A percentile compares a stretch with the other conserved stretches of the same genome.
These are phyloP conservation scores for Rhabdornis inornatus DNA, from an alignment of 2,113 vertebrate genomes.

Conservation along the genomic window DNA sequence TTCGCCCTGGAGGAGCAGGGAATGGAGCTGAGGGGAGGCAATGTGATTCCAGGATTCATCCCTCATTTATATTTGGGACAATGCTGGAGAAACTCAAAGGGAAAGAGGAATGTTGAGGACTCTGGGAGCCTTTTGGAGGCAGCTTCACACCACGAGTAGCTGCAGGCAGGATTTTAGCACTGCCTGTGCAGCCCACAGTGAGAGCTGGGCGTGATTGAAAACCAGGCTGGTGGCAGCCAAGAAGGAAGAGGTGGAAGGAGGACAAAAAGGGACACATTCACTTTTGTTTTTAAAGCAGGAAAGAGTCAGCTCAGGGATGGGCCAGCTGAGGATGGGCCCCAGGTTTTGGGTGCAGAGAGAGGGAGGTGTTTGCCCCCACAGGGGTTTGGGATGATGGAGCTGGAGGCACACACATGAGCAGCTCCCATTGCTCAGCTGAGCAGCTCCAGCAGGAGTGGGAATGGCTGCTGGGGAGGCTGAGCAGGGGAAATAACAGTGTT, in stretches of 20 bases:
- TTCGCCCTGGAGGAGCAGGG: background rate
- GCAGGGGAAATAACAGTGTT: background rate
- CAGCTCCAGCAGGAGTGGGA: background rate
- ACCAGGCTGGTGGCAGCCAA: background rate
- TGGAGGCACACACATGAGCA: rapidly evolving
- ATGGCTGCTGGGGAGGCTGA: background rate
- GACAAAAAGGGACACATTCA: background rate
- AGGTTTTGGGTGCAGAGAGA: background rate
- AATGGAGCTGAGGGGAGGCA: background rate
- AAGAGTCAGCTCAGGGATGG: background rate
- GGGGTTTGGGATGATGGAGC: background rate
- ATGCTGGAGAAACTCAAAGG: background rate
- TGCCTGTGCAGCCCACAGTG: background rate
- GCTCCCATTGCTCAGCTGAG: background rate
- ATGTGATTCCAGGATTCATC: rapidly evolving
- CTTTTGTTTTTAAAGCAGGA: background rate
- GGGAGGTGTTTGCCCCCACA: background rate
- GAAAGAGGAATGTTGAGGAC: background rate
- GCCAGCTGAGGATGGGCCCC: no score
- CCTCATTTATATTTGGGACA: background rate
- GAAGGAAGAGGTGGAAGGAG: background rate
- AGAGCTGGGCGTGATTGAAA: background rate
- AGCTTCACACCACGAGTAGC: background rate
- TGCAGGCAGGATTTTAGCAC: background rate
- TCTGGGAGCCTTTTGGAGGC: background rate